These are phyloP conservation scores for Myiozetetes cayanensis DNA, from an alignment of 2,113 vertebrate species.

Conservation along the genomic window DNA sequence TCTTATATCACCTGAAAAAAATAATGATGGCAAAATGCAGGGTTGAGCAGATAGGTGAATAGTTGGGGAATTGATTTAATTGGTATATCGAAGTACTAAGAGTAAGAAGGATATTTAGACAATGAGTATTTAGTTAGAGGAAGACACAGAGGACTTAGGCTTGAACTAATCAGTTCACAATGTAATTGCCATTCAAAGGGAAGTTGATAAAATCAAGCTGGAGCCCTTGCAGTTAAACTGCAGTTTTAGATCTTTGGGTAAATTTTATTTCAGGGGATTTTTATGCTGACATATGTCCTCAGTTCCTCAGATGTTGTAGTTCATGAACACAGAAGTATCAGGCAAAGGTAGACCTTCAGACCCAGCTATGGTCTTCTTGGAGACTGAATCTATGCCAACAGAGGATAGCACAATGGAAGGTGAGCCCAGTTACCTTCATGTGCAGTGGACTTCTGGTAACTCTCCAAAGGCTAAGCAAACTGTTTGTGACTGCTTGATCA, in stretches of 20 bases:
- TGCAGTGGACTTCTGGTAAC: not conserved
- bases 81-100: not conserved
- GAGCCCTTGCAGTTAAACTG: not conserved
- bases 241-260: not conserved
- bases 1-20: not conserved
- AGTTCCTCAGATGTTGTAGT: not conserved
- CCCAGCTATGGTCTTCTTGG: not conserved
- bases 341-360: not conserved
- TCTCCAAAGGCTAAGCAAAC: not conserved
- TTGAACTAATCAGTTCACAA: conserved; percentile 24
- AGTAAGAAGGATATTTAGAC: not conserved
- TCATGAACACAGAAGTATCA: not conserved
- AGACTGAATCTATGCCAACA: not conserved
- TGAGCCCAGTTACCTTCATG: not conserved
- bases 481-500: not conserved
- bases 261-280: conserved; percentile 18
- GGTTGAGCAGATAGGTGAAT: not conserved
- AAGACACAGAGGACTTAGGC: not conserved
- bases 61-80: conserved; percentile 11
- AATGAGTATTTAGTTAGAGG: conserved; percentile 25
- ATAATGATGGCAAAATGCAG: not conserved
- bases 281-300: not conserved
- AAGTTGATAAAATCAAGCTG: conserved; percentile 15
- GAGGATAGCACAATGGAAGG: not conserved
- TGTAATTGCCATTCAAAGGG: conserved; percentile 9